These are phyloP conservation scores for Pararge aegeria DNA, from an alignment of 1,140 invertebrate genomes.

Conservation along the genomic window DNA sequence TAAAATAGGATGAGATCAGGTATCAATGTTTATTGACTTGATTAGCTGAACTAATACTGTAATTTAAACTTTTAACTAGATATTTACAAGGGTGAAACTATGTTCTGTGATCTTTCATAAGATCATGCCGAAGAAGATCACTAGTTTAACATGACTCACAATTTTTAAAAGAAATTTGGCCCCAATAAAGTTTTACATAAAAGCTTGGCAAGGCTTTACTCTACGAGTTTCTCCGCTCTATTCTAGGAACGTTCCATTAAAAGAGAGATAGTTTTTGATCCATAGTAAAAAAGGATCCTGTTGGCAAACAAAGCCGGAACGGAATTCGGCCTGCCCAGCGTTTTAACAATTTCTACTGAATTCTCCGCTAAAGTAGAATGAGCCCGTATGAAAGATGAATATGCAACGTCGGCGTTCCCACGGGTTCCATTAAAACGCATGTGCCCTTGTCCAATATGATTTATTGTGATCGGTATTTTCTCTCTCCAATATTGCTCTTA, in stretches of 20 bases:
- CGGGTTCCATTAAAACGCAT: conserved; percentile 27
- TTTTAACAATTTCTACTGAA: conserved; percentile 54
- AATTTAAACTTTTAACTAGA: too few species aligned
- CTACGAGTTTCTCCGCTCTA: background rate
- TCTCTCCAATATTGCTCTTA: conserved; percentile 1
- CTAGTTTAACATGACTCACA: too few species aligned
- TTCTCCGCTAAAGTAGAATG: conserved; percentile 47
- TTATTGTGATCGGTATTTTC: conserved; percentile 46
- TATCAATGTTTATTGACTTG: too few species aligned
- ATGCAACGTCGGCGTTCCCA: conserved; percentile 48
- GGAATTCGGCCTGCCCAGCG: conserved; percentile 52
- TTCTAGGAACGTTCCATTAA: background rate
- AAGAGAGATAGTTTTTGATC: conserved; percentile 22
- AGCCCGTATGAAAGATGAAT: conserved; percentile 63
- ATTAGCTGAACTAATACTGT: too few species aligned
- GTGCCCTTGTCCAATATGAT: conserved; percentile 36
- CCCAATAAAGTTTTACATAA: background rate
- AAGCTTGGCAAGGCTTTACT: background rate
- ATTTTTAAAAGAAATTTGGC: too few species aligned
- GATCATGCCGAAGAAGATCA: too few species aligned
- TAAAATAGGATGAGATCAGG: too few species aligned
- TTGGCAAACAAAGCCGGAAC: conserved; percentile 58
- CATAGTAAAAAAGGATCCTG: conserved; percentile 51
- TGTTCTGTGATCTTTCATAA: too few species aligned
- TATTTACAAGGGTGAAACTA: too few species aligned